Evolutionary conservation across 2,797 vertebrate species (phyloP).

Genomic region (Sebastes miniatus): DNA sequence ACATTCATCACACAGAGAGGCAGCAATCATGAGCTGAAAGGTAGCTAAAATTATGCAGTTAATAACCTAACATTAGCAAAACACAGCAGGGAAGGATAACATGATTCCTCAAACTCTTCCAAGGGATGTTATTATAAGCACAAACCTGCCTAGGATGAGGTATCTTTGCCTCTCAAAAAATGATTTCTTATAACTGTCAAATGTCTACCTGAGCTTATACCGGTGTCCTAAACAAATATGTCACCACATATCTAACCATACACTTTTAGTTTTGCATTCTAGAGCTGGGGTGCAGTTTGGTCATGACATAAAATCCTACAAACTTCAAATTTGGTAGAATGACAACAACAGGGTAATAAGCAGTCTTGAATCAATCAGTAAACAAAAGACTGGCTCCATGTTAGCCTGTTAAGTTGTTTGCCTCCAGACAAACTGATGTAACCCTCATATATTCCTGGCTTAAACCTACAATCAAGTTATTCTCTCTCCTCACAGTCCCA

Average conservation of each 20-base stretch:
- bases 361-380: conserved; percentile 25
- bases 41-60: conserved; percentile 61
- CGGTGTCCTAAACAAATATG: not conserved
- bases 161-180: not conserved
- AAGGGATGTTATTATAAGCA: conserved; percentile 18
- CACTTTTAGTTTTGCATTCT: not conserved
- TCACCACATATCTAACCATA: not conserved
- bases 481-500: conserved; percentile 14
- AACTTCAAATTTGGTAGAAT: not conserved
- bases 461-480: conserved; percentile 26
- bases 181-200: not conserved
- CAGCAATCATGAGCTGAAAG: conserved; percentile 55
- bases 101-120: conserved; percentile 17
- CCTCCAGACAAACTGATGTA: conserved; percentile 22
- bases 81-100: conserved; percentile 21
- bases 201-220: not conserved
- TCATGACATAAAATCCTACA: not conserved
- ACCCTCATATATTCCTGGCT: conserved; percentile 11
- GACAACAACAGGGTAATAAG: conserved; percentile 25
- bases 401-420: conserved; percentile 16
- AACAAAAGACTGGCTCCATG: conserved; percentile 24
- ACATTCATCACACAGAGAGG: conserved; percentile 48
- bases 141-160: not conserved
- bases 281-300: not conserved
- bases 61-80: conserved; percentile 63